phyloP scores from a whole-genome alignment of 2,797 vertebrate genomes.

The Poecilia gillii region DNA sequence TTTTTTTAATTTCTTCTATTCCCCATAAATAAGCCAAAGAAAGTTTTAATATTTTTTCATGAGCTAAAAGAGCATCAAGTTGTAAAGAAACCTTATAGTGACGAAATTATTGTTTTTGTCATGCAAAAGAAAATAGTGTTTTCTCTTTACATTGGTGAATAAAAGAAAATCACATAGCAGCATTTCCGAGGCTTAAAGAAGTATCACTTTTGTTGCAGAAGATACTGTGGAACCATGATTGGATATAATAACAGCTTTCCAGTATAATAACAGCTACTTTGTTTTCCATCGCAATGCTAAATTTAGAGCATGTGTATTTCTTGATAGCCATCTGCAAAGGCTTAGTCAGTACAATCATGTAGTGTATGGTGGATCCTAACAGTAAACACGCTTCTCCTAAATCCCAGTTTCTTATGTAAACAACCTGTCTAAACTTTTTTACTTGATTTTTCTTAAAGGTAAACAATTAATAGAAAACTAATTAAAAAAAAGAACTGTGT shows the following conservation, averaged over 20 bases:
- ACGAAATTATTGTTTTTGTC: not conserved
- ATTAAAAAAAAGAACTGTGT: not conserved
- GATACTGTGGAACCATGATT: not conserved
- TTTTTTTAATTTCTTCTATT: not conserved
- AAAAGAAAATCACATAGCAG: not conserved
- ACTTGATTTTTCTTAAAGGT: not conserved
- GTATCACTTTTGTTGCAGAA: not conserved
- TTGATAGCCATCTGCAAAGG: not conserved
- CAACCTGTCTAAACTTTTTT: not conserved
- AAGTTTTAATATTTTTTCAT: not conserved
- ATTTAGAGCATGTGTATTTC: not conserved
- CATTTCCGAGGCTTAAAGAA: not conserved
- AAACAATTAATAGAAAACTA: not conserved
- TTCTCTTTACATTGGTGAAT: not conserved
- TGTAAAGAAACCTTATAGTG: not conserved
- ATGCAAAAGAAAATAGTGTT: not conserved
- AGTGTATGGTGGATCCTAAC: not conserved
- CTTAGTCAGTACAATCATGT: not conserved
- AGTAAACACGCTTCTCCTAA: not conserved
- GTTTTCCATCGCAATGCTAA: not conserved
- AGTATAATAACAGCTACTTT: slow-evolving; percentile 2
- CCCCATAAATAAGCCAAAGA: too few relatives aligned
- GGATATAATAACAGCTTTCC: slow-evolving; percentile 1
- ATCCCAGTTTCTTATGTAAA: not conserved
- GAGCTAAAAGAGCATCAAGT: not conserved